phyloP scores from a whole-genome alignment of 2,113 vertebrate species.

The Ptilorrhoa leucosticta region DNA sequence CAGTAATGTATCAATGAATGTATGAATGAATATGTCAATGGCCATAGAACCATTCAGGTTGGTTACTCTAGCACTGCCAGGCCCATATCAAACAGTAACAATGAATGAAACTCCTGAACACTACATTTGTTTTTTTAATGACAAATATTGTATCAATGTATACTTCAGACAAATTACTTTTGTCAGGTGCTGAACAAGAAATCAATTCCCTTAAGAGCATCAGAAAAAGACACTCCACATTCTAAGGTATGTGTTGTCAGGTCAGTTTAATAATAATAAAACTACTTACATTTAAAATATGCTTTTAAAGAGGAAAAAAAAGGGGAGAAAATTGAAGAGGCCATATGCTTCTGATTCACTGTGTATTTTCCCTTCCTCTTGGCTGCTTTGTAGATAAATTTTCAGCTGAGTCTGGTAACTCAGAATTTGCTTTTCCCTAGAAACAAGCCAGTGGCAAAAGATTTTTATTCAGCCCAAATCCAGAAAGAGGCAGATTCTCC shows the following conservation, averaged over 20 bases:
- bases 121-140: background rate
- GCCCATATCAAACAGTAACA: background rate
- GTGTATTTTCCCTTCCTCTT: background rate
- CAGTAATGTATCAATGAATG: background rate
- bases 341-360: background rate
- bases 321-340: background rate
- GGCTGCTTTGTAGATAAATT: background rate
- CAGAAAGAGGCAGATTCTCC: conserved; percentile 28
- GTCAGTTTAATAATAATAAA: background rate
- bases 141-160: no score
- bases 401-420: background rate
- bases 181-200: conserved; percentile 64
- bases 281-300: background rate
- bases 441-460: conserved; percentile 1
- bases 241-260: conserved; percentile 26
- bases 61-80: background rate
- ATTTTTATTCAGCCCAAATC: conserved; percentile 75
- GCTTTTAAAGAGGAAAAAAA: background rate
- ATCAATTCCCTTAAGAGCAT: background rate
- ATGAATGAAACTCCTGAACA: background rate
- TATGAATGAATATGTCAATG: background rate
- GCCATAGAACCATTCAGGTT: background rate
- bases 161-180: background rate
- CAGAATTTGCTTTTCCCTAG: conserved; percentile 48
- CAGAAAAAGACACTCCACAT: conserved; percentile 32